Conservation (phyloP, 2,888 invertebrate species). For the Neuroscelio doddi region DNA sequence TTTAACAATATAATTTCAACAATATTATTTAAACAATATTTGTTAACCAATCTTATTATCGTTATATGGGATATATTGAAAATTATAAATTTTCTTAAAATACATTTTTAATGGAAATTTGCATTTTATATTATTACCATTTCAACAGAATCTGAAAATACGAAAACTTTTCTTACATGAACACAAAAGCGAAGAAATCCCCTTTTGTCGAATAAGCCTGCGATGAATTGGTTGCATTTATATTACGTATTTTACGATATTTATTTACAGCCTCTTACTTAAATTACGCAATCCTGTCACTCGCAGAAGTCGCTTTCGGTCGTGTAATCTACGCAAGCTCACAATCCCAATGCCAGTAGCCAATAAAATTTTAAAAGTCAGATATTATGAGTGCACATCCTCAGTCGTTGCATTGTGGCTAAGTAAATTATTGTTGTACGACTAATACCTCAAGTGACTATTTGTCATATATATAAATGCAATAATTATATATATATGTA, state of each 20-base stretch:
- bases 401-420: slow-evolving; percentile 25
- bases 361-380: slow-evolving; percentile 47
- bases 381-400: slow-evolving; percentile 39
- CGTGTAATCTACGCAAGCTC: slow-evolving; percentile 40
- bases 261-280: slow-evolving; percentile 60
- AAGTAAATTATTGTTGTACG: slow-evolving; percentile 40
- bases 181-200: slow-evolving; percentile 34
- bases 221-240: slow-evolving; percentile 67
- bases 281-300: slow-evolving; percentile 39
- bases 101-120: too few species aligned
- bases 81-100: too few species aligned
- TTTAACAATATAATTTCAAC: too few species aligned
- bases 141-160: too few species aligned
- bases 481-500: too few species aligned
- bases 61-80: too few species aligned
- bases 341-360: slow-evolving; percentile 15
- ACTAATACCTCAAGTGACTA: too few species aligned
- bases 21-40: too few species aligned
- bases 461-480: too few species aligned
- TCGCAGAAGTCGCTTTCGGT: slow-evolving; percentile 44
- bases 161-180: neutral
- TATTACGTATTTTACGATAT: slow-evolving; percentile 66
- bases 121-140: too few species aligned
- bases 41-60: too few species aligned
- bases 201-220: slow-evolving; percentile 50